phyloP scores from a whole-genome alignment of 1,140 invertebrate species.

The Lordiphosa mommai region DNA sequence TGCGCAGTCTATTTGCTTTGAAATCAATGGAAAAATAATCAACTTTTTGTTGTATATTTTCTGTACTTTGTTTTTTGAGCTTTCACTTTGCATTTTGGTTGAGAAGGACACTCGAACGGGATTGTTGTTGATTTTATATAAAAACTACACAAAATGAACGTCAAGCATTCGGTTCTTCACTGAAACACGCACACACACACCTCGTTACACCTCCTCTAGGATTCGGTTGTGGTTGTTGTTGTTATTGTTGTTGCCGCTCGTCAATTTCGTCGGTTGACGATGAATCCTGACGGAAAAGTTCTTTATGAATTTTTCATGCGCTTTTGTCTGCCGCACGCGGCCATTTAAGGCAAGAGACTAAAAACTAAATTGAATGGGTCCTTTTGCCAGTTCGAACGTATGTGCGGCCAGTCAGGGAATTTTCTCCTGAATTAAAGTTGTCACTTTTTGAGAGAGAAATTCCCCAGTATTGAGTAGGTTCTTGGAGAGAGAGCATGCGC shows the following conservation, averaged over 20 bases:
- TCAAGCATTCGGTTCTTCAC: conserved; percentile 31
- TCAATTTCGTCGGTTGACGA: conserved; percentile 17
- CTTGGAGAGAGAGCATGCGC: conserved; percentile 18
- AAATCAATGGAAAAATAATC: conserved; percentile 57
- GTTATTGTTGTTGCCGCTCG: conserved; percentile 8
- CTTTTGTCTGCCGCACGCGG: conserved; percentile 75
- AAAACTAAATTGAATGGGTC: conserved; percentile 46
- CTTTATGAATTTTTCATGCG: conserved; percentile 73
- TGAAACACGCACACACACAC: conserved; percentile 38
- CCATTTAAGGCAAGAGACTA: conserved; percentile 69
- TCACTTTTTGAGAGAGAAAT: conserved; percentile 15
- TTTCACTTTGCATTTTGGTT: conserved; percentile 30
- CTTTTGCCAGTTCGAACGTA: conserved; percentile 58
- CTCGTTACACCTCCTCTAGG: conserved; percentile 46
- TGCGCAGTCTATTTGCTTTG: conserved; percentile 34
- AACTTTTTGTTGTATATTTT: conserved; percentile 37
- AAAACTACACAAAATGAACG: conserved; percentile 46
- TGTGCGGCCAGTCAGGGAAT: conserved; percentile 2
- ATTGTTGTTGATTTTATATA: conserved; percentile 36
- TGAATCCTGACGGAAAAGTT: conserved; percentile 24
- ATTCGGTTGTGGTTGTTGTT: conserved; percentile 18
- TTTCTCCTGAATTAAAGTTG: conserved; percentile 9
- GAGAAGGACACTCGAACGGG: conserved; percentile 35
- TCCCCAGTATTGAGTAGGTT: conserved; percentile 34
- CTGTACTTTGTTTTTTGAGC: conserved; percentile 19